A percentile compares a stretch with the other conserved stretches of the same genome.
Evolutionary conservation across 2,113 vertebrate species (phyloP).

Genomic region (Pungitius pungitius): DNA sequence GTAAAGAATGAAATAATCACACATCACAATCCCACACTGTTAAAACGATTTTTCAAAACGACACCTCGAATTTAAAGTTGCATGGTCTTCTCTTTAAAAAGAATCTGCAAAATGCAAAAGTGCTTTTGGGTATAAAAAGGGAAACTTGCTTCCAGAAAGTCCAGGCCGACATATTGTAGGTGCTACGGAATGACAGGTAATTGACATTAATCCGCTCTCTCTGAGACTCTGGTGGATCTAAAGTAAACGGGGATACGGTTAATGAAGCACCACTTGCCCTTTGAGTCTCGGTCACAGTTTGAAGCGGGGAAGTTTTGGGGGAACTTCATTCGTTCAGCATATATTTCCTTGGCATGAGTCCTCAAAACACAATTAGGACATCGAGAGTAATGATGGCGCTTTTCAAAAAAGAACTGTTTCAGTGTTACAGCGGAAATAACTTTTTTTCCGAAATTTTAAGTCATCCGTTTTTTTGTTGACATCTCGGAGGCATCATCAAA

Average conservation of each 20-base stretch:
- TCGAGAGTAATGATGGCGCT: neutral
- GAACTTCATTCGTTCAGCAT: constrained; percentile 57
- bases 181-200: constrained; percentile 73
- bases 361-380: constrained; percentile 23
- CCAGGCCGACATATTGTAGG: constrained; percentile 39
- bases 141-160: constrained; percentile 2
- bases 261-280: constrained; percentile 80
- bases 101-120: neutral
- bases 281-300: constrained; percentile 72
- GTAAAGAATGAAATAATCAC: neutral
- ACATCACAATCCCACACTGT: neutral
- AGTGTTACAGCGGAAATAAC: neutral
- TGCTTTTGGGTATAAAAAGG: neutral
- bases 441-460: too few species aligned
- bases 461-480: too few species aligned
- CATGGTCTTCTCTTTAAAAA: neutral
- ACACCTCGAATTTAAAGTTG: neutral
- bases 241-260: constrained; percentile 72
- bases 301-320: constrained; percentile 62
- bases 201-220: constrained; percentile 76
- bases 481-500: constrained; percentile 16
- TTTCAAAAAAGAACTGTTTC: neutral
- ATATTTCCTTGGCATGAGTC: constrained; percentile 21
- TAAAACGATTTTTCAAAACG: neutral
- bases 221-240: constrained; percentile 67